Percentiles rank a stretch among this genome's conserved stretches.
These are phyloP conservation scores for Butorides virescens DNA, from an alignment of 2,113 vertebrate species.

Conservation along the genomic window DNA sequence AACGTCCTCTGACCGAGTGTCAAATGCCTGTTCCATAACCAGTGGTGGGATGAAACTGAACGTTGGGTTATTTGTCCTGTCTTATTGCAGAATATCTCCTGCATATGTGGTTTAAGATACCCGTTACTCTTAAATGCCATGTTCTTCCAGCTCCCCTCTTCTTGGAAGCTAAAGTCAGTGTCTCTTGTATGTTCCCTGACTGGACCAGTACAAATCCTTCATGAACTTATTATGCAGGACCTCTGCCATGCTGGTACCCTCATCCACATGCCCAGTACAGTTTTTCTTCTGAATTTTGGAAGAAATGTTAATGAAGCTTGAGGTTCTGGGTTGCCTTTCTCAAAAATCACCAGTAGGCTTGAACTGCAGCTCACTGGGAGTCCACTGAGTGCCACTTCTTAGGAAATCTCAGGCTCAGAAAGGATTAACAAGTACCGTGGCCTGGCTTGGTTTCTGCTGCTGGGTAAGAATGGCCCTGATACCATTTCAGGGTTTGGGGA, in stretches of 20 bases:
- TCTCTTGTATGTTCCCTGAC: not conserved
- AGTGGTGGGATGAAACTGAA: not conserved
- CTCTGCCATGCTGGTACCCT: not conserved
- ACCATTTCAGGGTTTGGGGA: not conserved
- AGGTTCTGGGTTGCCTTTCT: not conserved
- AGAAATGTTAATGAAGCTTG: not conserved
- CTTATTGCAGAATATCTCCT: not conserved
- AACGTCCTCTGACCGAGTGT: not conserved
- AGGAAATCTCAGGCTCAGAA: not conserved
- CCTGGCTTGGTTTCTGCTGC: not conserved
- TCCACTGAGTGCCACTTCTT: too few relatives aligned
- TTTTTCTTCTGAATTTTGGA: not conserved
- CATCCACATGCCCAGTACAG: not conserved
- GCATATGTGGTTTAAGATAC: not conserved
- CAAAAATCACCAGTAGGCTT: not conserved
- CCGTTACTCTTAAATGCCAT: not conserved
- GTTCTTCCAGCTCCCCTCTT: not conserved
- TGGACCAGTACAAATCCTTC: not conserved
- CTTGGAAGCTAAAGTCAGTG: not conserved
- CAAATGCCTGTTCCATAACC: not conserved
- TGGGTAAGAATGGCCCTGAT: not conserved
- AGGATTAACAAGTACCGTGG: not conserved
- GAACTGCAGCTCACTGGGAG: not conserved
- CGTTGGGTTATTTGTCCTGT: not conserved
- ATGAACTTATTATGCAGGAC: accelerated